Evolutionary conservation across 2,888 invertebrate species (phyloP), one percentile per base, ranked within the genome.

Genomic region (Drosophila setosimentum): DNA sequence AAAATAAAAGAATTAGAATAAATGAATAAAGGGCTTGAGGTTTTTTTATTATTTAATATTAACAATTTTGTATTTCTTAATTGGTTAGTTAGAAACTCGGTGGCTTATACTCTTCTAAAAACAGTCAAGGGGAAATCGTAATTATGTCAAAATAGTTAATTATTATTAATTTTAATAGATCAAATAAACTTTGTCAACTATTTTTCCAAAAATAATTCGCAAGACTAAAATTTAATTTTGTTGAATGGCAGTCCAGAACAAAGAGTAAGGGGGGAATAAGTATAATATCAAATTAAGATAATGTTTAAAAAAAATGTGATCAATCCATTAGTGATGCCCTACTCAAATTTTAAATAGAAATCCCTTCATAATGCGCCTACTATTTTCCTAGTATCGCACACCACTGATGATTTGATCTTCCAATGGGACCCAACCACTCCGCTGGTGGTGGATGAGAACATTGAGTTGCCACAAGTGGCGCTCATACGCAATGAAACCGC

Each of bases 351-450:
- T 11, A 27, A n/a, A 35, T 18, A 11, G 2, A 54, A 55, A 5
- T 29, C 7, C 4, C 7, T 4, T 21, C 5, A 29, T 5, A 50
- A 29, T n/a, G n/a, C 11, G 1, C 18, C 7, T 6, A 30, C 37
- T 27, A 18, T 3, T 33, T 5, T 30, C 24, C 57, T 93, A 97
- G 97, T 97, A 83, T 97, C 97, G 0, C 97, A 98, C 91, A 98
- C 98, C 48, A 97, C 96, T 42, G 97, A 97, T 88, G 98, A 98
- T 92, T 94, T 98, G 91, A 96, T 97, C 70, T 98, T 98, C 92
- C 96, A 97, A 83, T 98, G 98, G 98, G 97, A 97, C 93, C 94
- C 96, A 92, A 97, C 96, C 0, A 97, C 97, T 91, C 97, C 98
- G 0, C 93, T 98, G 67, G 97, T 97, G 76, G 97, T 97, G 29